These are phyloP conservation scores for Lucilia cuprina DNA, from an alignment of 1,140 invertebrate genomes.

Conservation along the genomic window DNA sequence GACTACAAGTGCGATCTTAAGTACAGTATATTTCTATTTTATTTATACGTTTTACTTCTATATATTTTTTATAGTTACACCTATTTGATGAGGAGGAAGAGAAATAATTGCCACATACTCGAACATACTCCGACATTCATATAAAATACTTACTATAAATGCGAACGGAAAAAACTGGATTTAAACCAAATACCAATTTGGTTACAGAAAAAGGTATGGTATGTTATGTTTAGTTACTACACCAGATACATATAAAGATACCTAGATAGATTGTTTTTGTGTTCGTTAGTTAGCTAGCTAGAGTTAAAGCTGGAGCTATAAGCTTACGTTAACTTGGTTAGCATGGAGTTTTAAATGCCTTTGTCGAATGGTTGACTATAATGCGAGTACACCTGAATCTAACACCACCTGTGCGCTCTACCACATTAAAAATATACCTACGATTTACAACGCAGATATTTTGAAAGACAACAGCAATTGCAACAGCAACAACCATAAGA, in stretches of 20 bases:
- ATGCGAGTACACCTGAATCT: constrained; percentile 34
- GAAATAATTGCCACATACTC: constrained; percentile 16
- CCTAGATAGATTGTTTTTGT: too few species aligned
- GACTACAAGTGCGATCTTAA: constrained; percentile 26
- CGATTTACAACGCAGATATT: constrained; percentile 37
- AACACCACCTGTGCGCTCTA: constrained; percentile 30
- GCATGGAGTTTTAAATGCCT: background rate
- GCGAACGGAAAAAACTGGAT: constrained; percentile 30
- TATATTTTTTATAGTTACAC: constrained; percentile 3
- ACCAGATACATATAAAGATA: too few species aligned
- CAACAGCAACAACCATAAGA: constrained; percentile 37
- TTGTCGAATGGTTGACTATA: background rate
- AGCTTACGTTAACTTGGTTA: background rate
- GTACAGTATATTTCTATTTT: background rate
- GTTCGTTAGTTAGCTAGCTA: too few species aligned
- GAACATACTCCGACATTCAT: background rate
- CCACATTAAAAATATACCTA: constrained; percentile 36
- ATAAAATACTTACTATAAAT: constrained; percentile 1
- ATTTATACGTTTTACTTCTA: too few species aligned
- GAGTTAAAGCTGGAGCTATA: too few species aligned
- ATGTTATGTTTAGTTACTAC: background rate
- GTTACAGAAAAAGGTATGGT: constrained; percentile 29
- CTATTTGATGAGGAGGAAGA: constrained; percentile 9
- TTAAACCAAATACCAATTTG: constrained; percentile 24
- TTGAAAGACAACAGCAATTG: constrained; percentile 16